Evolutionary conservation across 2,797 vertebrate genomes (phyloP).

Genomic region (Okamejei kenojei): DNA sequence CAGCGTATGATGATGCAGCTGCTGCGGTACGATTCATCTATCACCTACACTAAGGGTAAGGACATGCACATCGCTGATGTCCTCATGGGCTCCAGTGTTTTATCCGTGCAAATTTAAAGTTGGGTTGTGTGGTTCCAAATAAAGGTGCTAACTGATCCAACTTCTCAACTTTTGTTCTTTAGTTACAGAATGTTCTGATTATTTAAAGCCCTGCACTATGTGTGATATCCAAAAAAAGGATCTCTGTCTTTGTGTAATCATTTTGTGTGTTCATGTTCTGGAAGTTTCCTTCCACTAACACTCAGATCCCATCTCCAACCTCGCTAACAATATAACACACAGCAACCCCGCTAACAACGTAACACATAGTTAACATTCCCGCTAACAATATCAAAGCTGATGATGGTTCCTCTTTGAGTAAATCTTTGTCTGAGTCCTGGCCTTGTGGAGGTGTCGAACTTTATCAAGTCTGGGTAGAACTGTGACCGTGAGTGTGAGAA

Average conservation of each 20-base stretch:
- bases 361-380: no score
- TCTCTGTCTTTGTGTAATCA: background rate
- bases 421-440: no score
- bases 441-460: no score
- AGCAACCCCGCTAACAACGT: no score
- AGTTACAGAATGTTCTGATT: conserved; percentile 26
- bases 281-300: background rate
- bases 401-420: background rate
- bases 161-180: background rate
- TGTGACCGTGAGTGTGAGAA: no score
- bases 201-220: background rate
- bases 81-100: no score
- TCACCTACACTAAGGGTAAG: no score
- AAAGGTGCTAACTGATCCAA: background rate
- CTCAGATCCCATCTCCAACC: background rate
- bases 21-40: no score
- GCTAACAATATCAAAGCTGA: background rate
- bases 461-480: no score
- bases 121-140: background rate
- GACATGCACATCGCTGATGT: no score
- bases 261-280: background rate
- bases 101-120: background rate
- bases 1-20: no score
- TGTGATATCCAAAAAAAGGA: background rate
- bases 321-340: no score